phyloP scores from a whole-genome alignment of 2,797 vertebrate genomes.

The Buceros bicornis region DNA sequence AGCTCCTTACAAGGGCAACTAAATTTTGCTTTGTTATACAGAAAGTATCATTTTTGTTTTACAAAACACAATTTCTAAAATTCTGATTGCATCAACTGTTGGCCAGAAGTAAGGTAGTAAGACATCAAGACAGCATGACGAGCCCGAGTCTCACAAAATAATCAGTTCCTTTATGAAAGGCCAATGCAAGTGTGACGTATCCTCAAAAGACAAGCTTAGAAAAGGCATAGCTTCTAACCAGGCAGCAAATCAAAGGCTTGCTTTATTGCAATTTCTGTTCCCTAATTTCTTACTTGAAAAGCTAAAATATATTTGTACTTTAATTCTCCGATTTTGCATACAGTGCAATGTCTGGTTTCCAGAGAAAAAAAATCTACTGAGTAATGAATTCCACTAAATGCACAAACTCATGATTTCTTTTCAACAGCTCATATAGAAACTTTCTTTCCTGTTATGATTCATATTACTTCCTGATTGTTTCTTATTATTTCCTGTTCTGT shows the following conservation, averaged over 20 bases:
- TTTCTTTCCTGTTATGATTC: slow-evolving; percentile 25
- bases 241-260: fast-evolving
- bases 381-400: neutral
- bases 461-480: slow-evolving; percentile 45
- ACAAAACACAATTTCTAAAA: neutral
- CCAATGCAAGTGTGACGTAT: neutral
- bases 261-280: neutral
- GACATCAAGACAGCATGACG: neutral
- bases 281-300: neutral
- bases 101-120: neutral
- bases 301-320: neutral
- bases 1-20: neutral
- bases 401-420: neutral
- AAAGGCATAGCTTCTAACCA: neutral
- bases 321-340: neutral
- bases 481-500: slow-evolving; percentile 48
- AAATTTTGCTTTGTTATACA: neutral
- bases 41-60: neutral
- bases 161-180: neutral
- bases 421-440: neutral
- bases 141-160: neutral
- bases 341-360: neutral
- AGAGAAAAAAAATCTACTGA: neutral
- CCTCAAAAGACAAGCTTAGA: neutral
- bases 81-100: neutral